Percentiles rank a stretch among this genome's conserved stretches.
Conservation (phyloP, 1,140 invertebrate genomes). For the Patella vulgata region DNA sequence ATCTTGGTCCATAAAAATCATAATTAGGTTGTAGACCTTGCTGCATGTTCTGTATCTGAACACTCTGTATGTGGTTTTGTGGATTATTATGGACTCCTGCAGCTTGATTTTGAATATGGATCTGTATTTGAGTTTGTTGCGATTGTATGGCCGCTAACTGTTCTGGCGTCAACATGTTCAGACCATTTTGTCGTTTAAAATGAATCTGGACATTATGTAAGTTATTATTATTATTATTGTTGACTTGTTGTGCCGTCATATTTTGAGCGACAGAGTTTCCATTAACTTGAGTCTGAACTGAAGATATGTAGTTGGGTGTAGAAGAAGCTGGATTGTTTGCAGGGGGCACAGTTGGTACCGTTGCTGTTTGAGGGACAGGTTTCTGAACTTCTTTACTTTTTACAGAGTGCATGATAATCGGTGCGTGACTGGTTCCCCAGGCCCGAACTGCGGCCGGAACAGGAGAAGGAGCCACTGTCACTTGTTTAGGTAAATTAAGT, state of each 20-base stretch:
- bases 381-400: slow-evolving; percentile 89
- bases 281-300: slow-evolving; percentile 76
- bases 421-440: slow-evolving; percentile 76
- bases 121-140: not conserved
- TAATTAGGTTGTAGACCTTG: slow-evolving; percentile 22
- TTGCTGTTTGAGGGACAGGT: slow-evolving; percentile 91
- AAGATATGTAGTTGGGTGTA: slow-evolving; percentile 82
- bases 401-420: slow-evolving; percentile 95
- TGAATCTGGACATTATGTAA: slow-evolving; percentile 27
- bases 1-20: slow-evolving; percentile 29
- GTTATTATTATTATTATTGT: slow-evolving; percentile 28
- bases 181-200: slow-evolving; percentile 8
- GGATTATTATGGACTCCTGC: slow-evolving; percentile 1
- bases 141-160: not conserved
- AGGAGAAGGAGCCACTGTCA: slow-evolving; percentile 58
- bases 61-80: slow-evolving; percentile 34
- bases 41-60: slow-evolving; percentile 56
- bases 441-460: slow-evolving; percentile 56
- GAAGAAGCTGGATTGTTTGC: slow-evolving; percentile 59
- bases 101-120: not conserved
- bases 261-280: slow-evolving; percentile 11
- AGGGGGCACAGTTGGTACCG: slow-evolving; percentile 81
- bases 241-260: slow-evolving; percentile 24
- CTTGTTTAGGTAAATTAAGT: slow-evolving; percentile 8
- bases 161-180: not conserved